Conservation (phyloP, 2,113 vertebrate species). For the Triplophysa rosa region DNA sequence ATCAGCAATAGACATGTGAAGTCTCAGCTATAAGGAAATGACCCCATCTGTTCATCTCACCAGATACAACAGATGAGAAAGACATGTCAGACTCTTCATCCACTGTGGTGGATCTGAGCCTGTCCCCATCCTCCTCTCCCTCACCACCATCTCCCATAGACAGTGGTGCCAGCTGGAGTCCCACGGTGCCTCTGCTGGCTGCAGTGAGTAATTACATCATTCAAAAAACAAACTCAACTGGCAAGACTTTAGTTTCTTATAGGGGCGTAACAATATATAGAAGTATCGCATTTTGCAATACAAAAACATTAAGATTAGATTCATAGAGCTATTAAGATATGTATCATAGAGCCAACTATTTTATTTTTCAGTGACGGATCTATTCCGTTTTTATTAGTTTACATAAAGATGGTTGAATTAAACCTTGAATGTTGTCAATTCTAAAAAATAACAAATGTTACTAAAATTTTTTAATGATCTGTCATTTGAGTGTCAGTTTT, state of each 20-base stretch:
- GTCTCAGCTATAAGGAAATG: background rate
- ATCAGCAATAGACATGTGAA: constrained; percentile 1
- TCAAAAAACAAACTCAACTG: background rate
- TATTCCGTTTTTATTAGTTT: too few relatives aligned
- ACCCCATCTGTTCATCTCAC: background rate
- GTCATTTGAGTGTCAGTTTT: too few relatives aligned
- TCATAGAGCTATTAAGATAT: too few relatives aligned
- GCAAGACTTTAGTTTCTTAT: background rate
- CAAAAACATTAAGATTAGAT: too few relatives aligned
- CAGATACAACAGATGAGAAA: constrained; percentile 64
- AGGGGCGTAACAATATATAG: too few relatives aligned
- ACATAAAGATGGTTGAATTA: too few relatives aligned
- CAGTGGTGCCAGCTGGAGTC: constrained; percentile 77
- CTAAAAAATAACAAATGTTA: too few relatives aligned
- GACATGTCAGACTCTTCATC: constrained; percentile 79
- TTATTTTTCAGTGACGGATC: too few relatives aligned
- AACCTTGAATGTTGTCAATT: too few relatives aligned
- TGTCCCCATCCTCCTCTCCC: constrained; percentile 80
- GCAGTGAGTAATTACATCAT: constrained; percentile 72
- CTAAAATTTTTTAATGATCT: too few relatives aligned
- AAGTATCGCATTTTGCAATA: too few relatives aligned
- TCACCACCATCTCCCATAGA: constrained; percentile 75
- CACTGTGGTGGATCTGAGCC: constrained; percentile 86
- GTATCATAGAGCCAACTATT: too few relatives aligned
- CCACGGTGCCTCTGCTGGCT: constrained; percentile 69